phyloP scores from a whole-genome alignment of 2,888 invertebrate genomes.

The Caenorhabditis sp. region DNA sequence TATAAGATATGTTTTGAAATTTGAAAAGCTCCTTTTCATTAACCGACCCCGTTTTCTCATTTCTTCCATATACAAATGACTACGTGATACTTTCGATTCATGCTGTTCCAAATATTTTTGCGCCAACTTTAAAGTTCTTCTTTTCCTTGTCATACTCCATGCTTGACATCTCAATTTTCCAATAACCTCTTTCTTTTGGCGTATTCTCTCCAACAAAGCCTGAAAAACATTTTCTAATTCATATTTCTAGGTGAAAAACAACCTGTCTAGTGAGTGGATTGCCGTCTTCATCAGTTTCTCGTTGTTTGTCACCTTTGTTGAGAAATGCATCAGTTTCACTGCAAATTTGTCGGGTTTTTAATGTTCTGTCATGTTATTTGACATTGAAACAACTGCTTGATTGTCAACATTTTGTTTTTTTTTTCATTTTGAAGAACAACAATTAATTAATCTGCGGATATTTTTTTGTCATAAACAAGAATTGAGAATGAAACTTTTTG shows the following conservation, averaged over 20 bases:
- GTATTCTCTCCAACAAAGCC: constrained; percentile 70
- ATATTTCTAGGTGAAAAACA: background rate
- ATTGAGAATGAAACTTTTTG: background rate
- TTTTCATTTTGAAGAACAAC: background rate
- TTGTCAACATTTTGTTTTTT: background rate
- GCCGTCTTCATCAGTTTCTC: constrained; percentile 67
- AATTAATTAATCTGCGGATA: background rate
- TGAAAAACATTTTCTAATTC: constrained; percentile 2
- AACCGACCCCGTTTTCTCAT: constrained; percentile 69
- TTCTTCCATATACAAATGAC: constrained; percentile 71
- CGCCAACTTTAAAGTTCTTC: constrained; percentile 71
- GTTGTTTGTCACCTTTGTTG: constrained; percentile 51
- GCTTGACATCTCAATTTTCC: constrained; percentile 71
- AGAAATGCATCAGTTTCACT: constrained; percentile 67
- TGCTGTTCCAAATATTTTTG: constrained; percentile 71
- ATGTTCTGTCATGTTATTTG: background rate
- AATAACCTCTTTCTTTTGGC: constrained; percentile 72
- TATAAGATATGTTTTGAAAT: constrained; percentile 84
- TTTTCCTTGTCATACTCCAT: constrained; percentile 72
- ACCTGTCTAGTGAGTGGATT: constrained; percentile 68
- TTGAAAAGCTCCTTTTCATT: constrained; percentile 81
- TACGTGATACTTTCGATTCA: constrained; percentile 71
- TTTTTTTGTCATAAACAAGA: background rate
- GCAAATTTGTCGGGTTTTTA: constrained; percentile 27
- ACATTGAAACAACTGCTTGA: background rate